Percentiles rank a stretch among this genome's conserved stretches.
phyloP scores from a whole-genome alignment of 2,113 vertebrate genomes.

The Sisor rabdophorus region DNA sequence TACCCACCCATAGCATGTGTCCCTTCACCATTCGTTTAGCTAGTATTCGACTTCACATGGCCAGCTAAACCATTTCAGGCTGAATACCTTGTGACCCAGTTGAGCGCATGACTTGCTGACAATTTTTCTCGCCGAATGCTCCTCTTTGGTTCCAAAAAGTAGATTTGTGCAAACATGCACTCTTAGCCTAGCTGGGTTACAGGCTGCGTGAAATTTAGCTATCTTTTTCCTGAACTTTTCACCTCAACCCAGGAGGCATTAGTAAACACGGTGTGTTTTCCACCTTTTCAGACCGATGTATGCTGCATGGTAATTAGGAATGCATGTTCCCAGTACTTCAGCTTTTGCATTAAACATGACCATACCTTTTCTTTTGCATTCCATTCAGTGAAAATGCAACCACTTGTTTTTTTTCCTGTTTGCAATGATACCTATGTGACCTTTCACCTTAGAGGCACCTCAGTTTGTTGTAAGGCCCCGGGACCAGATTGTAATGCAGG shows the following conservation, averaged over 20 bases:
- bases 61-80: background rate
- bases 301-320: slow-evolving; percentile 28
- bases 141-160: background rate
- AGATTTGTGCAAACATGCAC: background rate
- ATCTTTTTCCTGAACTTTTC: slow-evolving; percentile 19
- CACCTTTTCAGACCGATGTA: slow-evolving; percentile 18
- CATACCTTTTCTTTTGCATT: background rate
- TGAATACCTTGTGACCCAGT: background rate
- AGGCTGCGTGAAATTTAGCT: background rate
- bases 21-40: slow-evolving; percentile 75
- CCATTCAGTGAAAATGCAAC: background rate
- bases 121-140: background rate
- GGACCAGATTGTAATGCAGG: slow-evolving; percentile 96
- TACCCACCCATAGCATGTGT: slow-evolving; percentile 94
- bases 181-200: background rate
- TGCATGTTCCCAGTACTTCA: slow-evolving; percentile 12
- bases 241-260: slow-evolving; percentile 26
- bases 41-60: background rate
- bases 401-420: slow-evolving; percentile 11
- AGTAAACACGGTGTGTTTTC: slow-evolving; percentile 29
- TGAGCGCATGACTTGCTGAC: background rate
- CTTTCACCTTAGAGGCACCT: slow-evolving; percentile 80
- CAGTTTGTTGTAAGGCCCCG: slow-evolving; percentile 96
- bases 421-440: slow-evolving; percentile 29
- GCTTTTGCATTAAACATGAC: slow-evolving; percentile 39